Evolutionary conservation across 30 jellyfish, hydroid and myxozoan genomes (phyloP).

Genomic region (Chrysaora quinquecirrha): DNA sequence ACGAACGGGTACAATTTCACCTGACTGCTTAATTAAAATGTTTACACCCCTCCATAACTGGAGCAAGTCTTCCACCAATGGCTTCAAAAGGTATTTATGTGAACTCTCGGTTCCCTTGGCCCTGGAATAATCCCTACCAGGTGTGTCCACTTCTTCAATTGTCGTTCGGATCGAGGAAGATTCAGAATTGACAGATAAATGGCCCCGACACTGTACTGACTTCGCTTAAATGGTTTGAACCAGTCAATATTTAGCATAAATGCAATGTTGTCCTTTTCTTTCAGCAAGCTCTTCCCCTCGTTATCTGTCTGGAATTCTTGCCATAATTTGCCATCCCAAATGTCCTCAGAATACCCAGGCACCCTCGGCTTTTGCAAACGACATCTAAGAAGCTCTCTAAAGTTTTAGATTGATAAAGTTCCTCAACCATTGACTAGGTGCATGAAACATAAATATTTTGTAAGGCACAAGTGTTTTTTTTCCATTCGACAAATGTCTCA

Average conservation of each 20-base stretch:
- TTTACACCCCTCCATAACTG: background rate
- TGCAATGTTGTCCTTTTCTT: background rate
- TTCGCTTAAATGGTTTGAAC: conserved; percentile 1
- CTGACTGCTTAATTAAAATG: background rate
- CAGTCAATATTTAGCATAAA: background rate
- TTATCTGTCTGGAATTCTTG: background rate
- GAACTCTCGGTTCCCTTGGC: background rate
- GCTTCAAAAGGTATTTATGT: background rate
- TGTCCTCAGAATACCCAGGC: too few relatives aligned
- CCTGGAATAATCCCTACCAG: background rate
- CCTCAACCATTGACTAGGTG: too few relatives aligned
- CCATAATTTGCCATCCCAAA: background rate
- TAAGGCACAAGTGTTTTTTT: too few relatives aligned
- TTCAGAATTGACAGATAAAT: background rate
- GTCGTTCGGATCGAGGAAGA: background rate
- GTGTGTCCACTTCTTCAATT: background rate
- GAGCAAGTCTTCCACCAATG: background rate
- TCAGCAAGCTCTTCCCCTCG: background rate
- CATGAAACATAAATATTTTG: too few relatives aligned
- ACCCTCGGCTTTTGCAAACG: too few relatives aligned
- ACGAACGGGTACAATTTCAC: background rate
- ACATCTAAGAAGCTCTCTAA: too few relatives aligned
- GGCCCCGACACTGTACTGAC: background rate
- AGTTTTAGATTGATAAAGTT: too few relatives aligned
- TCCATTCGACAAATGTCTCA: too few relatives aligned